Base-by-base conservation (phyloP, 2,888 invertebrate species). In the Caenorhabditis uteleia region DNA sequence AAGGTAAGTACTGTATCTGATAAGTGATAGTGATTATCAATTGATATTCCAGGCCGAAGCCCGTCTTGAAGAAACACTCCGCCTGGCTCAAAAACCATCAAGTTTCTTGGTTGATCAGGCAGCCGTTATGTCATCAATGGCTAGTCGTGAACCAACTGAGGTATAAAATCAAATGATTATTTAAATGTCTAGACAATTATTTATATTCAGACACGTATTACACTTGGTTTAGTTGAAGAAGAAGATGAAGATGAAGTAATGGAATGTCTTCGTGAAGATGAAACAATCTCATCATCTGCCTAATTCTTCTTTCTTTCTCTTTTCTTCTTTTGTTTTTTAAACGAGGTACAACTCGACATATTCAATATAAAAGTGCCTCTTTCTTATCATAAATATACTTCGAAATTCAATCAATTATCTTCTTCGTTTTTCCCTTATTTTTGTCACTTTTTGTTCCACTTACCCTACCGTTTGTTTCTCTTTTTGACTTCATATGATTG, bases 61-160 rank as follows among this genome's bases (percentile, higher is more conserved):
- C 16, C 68, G 67, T 43, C 59, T 68, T 50, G 66, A 71, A 25
- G 68, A 66, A n/a, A 71, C 71, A 0, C 59, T 68, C 5, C 61
- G 59, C n/a, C 48, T 71, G 29, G 71, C 71, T 2, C 58, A 71
- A 40, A 68, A 65, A 43, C 71, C 71, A 33, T 71, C 71, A 3
- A 59, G 55, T 14, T 71, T 71, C 38, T 47, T 71, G 18, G 59
- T 68, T 18, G 71, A 66, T 58, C 71, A 71, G 38, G 71, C 66
- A 12, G 56, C 64, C 10, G 57, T 66, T 8, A 53, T 71, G 49
- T 59, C 71, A 12, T 45, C 59, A 12, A 68, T 70, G 3, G 56
- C 25, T 3, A 26, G 18, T 4, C 25, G 14, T 5, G 38, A 16
- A 4, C 14, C n/a, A 27, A 18, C n/a, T 27, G n/a, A 8, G 5